Evolutionary conservation across 1,140 invertebrate genomes (phyloP).

Genomic region (Eumeta japonica): DNA sequence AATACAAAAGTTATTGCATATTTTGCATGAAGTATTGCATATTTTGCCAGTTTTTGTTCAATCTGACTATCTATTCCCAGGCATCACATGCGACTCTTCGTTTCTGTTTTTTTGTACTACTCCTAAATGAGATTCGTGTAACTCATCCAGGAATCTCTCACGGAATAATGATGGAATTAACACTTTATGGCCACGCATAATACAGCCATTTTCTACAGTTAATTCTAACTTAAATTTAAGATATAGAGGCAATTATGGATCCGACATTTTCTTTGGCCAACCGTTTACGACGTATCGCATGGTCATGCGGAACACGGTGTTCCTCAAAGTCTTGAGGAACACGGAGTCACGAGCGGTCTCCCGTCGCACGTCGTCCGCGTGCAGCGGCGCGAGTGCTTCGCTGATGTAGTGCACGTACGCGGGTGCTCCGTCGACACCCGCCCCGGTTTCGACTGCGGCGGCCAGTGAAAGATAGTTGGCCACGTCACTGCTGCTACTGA

Average conservation of each 20-base stretch:
- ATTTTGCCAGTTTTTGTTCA: slow-evolving; percentile 10
- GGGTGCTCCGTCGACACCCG: too few relatives aligned
- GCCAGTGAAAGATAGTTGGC: slow-evolving; percentile 3
- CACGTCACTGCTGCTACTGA: slow-evolving; percentile 4
- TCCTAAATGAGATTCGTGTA: slow-evolving; percentile 18
- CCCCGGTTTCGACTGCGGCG: too few relatives aligned
- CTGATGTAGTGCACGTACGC: too few relatives aligned
- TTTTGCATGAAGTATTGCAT: neutral
- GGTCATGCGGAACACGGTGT: too few relatives aligned
- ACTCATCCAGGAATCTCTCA: slow-evolving; percentile 11
- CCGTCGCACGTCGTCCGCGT: too few relatives aligned
- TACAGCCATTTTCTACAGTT: slow-evolving; percentile 1
- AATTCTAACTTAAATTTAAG: neutral
- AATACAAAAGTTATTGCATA: slow-evolving; percentile 1
- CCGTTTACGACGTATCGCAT: too few relatives aligned
- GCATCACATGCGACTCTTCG: too few relatives aligned
- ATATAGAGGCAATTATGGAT: neutral
- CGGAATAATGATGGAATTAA: slow-evolving; percentile 13
- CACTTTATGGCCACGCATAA: slow-evolving; percentile 7
- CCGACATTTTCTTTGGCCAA: neutral
- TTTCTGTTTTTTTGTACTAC: slow-evolving; percentile 18
- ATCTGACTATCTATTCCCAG: slow-evolving; percentile 20
- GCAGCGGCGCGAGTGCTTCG: too few relatives aligned
- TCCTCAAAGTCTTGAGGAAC: too few relatives aligned
- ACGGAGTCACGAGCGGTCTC: too few relatives aligned